Evolutionary conservation across 1,140 invertebrate genomes (phyloP).

Genomic region (Bathynomus jamesi): DNA sequence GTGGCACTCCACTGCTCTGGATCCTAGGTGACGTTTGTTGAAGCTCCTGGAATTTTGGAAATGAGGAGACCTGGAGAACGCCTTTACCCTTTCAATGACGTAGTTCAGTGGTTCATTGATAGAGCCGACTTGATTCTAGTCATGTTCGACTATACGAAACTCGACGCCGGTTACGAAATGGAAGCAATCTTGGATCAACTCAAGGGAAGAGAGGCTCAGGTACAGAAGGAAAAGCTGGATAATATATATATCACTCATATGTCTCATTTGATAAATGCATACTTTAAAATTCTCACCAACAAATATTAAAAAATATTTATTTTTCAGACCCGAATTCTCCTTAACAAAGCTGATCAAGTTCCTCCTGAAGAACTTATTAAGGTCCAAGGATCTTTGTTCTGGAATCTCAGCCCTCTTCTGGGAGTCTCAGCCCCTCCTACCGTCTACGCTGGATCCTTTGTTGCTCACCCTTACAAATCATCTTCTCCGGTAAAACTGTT

Average conservation of each 20-base stretch:
- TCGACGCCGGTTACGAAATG: constrained; percentile 88
- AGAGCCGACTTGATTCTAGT: constrained; percentile 89
- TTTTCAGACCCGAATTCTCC: constrained; percentile 60
- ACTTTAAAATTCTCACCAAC: background rate
- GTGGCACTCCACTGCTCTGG: too few species aligned
- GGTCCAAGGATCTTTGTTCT: constrained; percentile 86
- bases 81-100: constrained; percentile 88
- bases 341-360: constrained; percentile 91
- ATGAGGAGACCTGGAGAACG: constrained; percentile 86
- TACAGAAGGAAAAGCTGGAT: constrained; percentile 39
- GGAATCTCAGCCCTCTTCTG: constrained; percentile 92
- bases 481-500: constrained; percentile 39
- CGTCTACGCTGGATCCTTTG: constrained; percentile 79
- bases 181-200: constrained; percentile 87
- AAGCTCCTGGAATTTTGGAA: constrained; percentile 91
- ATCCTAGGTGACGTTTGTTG: constrained; percentile 91
- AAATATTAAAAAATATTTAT: background rate
- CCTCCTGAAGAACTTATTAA: constrained; percentile 85
- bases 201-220: constrained; percentile 83
- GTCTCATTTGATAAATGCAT: background rate
- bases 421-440: constrained; percentile 80
- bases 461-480: constrained; percentile 72
- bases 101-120: constrained; percentile 94
- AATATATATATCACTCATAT: background rate
- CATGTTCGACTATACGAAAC: constrained; percentile 87